Evolutionary conservation across 2,888 invertebrate genomes (phyloP), one percentile per base, ranked within the genome.

Genomic region (Acronicta psi): DNA sequence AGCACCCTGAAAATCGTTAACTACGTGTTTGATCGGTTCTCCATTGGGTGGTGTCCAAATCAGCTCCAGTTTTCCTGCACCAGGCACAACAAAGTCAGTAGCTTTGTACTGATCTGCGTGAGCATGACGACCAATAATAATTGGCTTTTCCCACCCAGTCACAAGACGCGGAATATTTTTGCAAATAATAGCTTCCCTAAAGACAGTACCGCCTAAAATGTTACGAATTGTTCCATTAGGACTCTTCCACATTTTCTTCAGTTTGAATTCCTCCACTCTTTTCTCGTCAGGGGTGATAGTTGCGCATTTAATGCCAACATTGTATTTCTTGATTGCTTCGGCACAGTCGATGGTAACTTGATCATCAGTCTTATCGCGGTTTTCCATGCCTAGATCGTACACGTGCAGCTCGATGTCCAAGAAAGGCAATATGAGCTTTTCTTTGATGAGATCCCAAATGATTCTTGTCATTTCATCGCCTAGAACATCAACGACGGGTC

Each of bases 241-340:
- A 47, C 97, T 97, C 87, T 97, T 98, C 98, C 98, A 98, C 98
- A 98, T 98, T 87, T 97, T 95, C 85, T 98, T 97, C 73, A 98
- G 87, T 2, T 97, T 97, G 84, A 98, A 97, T 88, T 98, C 98
- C 90, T 98, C 97, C 0, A 99, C 99, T 85, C 99, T 95, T 36
- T 98, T 97, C 89, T 99, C 99, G 89, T 99, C 99, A 1, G 99
- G 99, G 0, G 99, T 99, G 71, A 99, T 99, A 2, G 99, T 98
- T 20, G 99, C 99, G 93, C 99, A 99, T 91, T 99, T 99, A 73
- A 99, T 98, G 40, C 99, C 99, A 49, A 99, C 99, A 91, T 98
- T 99, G 94, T 99, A 99, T 86, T 98, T 98, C 88, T 98, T 97
- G 56, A 99, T 96, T 13, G 99, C 99, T 88, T 99, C 97, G 8